Percentiles rank a stretch among this genome's conserved stretches.
Evolutionary conservation across 2,888 invertebrate genomes (phyloP).

Genomic region (Nemoura dubitans): DNA sequence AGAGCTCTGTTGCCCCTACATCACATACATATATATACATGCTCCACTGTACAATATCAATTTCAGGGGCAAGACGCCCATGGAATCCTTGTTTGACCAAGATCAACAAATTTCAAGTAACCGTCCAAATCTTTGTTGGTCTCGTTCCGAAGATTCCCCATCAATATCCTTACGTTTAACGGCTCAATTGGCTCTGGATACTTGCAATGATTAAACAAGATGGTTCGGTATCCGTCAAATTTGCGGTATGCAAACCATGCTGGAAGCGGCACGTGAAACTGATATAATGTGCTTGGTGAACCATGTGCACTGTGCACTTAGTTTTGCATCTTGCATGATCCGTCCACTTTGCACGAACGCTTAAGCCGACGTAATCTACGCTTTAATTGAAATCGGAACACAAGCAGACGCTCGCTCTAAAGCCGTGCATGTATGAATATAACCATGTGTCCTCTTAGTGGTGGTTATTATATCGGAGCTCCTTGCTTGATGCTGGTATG

Average conservation of each 20-base stretch:
- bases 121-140: neutral
- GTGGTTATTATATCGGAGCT: neutral
- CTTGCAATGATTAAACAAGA: neutral
- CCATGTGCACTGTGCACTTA: neutral
- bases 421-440: neutral
- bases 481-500: too few species aligned
- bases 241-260: neutral
- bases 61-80: neutral
- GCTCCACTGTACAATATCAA: neutral
- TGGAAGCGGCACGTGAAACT: neutral
- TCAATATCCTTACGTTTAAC: neutral
- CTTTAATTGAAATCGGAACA: constrained; percentile 1
- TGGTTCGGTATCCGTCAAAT: neutral
- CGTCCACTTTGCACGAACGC: neutral
- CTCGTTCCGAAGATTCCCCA: neutral
- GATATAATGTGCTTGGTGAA: neutral
- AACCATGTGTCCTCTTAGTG: neutral
- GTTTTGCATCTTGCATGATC: neutral
- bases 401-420: neutral
- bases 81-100: neutral
- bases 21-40: neutral
- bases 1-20: neutral
- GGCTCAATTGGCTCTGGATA: neutral
- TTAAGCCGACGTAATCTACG: neutral
- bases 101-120: neutral